Evolutionary conservation across 2,113 vertebrate genomes (phyloP).

Genomic region (Trochalopteron elliotii): DNA sequence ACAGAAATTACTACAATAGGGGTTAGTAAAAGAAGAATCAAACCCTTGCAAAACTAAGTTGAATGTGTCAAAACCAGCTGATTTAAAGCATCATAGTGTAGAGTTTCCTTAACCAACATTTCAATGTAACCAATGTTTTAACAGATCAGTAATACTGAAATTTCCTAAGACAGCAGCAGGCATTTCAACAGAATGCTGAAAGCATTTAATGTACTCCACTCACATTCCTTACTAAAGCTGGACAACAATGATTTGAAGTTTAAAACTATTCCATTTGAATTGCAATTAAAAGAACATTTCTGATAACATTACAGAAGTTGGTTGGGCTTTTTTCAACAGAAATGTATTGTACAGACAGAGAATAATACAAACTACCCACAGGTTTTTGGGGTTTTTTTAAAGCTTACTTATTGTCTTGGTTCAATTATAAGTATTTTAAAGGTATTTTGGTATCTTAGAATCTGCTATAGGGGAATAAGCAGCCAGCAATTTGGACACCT

Average conservation of each 20-base stretch:
- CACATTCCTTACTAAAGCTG: not conserved
- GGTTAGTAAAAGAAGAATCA: not conserved
- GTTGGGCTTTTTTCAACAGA: not conserved
- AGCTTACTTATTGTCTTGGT: not conserved
- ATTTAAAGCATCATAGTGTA: not conserved
- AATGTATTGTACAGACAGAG: not conserved
- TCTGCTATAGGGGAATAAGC: not conserved
- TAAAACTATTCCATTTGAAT: not conserved
- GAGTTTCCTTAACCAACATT: not conserved
- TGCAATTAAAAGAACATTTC: not conserved
- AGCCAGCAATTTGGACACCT: not conserved
- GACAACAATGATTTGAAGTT: not conserved
- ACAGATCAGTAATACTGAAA: fast-evolving
- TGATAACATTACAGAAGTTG: not conserved
- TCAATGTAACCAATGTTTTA: not conserved
- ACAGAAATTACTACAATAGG: not conserved
- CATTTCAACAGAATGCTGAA: not conserved
- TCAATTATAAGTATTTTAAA: not conserved
- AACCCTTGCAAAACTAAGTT: not conserved
- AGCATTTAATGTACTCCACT: not conserved
- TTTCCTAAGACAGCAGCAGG: not conserved
- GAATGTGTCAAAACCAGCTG: not conserved
- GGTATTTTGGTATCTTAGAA: not conserved
- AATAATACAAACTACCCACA: not conserved
- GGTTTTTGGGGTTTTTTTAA: too few relatives aligned